Percentiles rank a stretch among this genome's conserved stretches.
Conservation (phyloP, 2,113 vertebrate genomes). For the Aspiorhynchus laticeps region DNA sequence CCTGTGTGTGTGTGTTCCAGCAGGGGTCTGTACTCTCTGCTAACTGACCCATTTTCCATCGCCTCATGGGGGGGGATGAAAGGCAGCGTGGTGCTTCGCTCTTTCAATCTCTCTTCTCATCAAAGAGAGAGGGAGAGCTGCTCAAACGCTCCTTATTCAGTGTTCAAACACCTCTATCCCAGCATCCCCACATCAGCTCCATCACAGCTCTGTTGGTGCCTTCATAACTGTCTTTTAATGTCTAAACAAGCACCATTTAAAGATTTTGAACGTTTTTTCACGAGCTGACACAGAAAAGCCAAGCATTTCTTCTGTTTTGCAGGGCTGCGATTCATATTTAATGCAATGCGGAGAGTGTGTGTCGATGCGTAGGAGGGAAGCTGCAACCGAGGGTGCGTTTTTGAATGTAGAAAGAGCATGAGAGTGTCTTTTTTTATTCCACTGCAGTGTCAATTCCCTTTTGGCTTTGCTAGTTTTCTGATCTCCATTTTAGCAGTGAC, state of each 20-base stretch:
- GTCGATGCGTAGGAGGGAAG: conserved; percentile 36
- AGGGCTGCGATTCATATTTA: conserved; percentile 51
- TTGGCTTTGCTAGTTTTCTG: conserved; percentile 45
- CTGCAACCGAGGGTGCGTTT: conserved; percentile 14
- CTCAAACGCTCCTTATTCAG: conserved; percentile 23
- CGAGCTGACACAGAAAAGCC: conserved; percentile 1
- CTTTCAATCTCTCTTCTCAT: conserved; percentile 51
- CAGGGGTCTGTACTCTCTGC: conserved; percentile 45
- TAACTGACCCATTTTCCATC: conserved; percentile 72
- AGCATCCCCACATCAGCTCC: conserved; percentile 7
- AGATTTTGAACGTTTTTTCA: not conserved
- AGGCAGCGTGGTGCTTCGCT: conserved; percentile 15
- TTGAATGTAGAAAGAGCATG: conserved; percentile 22
- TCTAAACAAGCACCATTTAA: conserved; percentile 8
- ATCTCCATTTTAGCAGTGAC: conserved; percentile 48
- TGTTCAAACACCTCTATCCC: not conserved
- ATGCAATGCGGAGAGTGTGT: conserved; percentile 35
- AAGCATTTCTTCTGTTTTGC: not conserved
- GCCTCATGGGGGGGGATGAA: conserved; percentile 58
- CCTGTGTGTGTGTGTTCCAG: conserved; percentile 33
- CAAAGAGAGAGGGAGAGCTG: conserved; percentile 20
- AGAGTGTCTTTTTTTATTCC: conserved; percentile 41
- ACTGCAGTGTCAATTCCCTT: conserved; percentile 44
- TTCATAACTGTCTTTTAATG: not conserved
- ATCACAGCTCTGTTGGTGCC: not conserved